These are phyloP conservation scores for Mercenaria mercenaria DNA, from an alignment of 1,140 invertebrate genomes.

Conservation along the genomic window DNA sequence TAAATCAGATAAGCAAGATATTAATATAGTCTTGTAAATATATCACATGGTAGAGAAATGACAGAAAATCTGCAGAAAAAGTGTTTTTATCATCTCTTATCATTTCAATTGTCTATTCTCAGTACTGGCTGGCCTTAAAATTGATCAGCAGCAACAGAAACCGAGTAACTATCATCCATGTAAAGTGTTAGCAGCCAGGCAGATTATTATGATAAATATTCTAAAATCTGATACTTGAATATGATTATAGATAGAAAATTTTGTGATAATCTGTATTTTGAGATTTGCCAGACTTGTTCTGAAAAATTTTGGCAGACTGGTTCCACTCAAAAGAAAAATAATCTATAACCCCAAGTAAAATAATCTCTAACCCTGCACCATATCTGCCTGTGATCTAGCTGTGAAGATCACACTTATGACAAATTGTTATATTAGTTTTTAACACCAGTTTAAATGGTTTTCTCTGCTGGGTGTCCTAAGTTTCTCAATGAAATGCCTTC, in stretches of 20 bases:
- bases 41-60: slow-evolving; percentile 53
- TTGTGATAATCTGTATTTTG: slow-evolving; percentile 46
- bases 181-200: not conserved
- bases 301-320: not conserved
- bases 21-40: slow-evolving; percentile 58
- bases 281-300: slow-evolving; percentile 19
- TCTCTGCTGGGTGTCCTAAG: slow-evolving; percentile 22
- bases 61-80: slow-evolving; percentile 59
- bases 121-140: not conserved
- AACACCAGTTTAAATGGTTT: slow-evolving; percentile 49
- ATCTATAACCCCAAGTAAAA: slow-evolving; percentile 38
- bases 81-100: slow-evolving; percentile 41
- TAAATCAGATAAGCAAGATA: slow-evolving; percentile 49
- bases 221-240: slow-evolving; percentile 45
- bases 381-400: slow-evolving; percentile 47
- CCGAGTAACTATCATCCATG: not conserved
- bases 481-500: slow-evolving; percentile 13
- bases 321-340: slow-evolving; percentile 38
- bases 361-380: slow-evolving; percentile 37
- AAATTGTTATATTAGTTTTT: slow-evolving; percentile 64
- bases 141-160: slow-evolving; percentile 2
- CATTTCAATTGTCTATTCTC: slow-evolving; percentile 39
- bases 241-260: slow-evolving; percentile 51
- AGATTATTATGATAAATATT: slow-evolving; percentile 59
- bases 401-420: slow-evolving; percentile 64